These are phyloP conservation scores for Tursiops truncatus DNA, from an alignment of 2,113 vertebrate species.

Conservation along the genomic window DNA sequence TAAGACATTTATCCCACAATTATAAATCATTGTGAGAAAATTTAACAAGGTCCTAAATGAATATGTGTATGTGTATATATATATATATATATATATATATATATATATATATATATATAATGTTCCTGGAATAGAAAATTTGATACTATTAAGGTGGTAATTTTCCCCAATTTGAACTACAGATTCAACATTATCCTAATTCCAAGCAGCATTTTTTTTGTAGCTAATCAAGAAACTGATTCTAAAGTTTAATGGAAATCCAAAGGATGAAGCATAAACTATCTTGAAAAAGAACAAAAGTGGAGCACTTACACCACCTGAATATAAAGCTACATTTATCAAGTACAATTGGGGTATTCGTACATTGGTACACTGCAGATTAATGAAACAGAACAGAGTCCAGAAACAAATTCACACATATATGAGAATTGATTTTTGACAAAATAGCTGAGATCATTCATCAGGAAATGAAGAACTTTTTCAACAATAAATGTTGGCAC, in stretches of 20 bases:
- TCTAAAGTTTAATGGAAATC: constrained; percentile 13
- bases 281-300: background rate
- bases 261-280: background rate
- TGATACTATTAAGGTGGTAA: background rate
- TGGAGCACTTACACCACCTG: background rate
- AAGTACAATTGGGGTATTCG: background rate
- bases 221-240: background rate
- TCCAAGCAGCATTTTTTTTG: background rate
- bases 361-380: background rate
- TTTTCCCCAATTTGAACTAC: background rate
- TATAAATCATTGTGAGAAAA: constrained; percentile 4
- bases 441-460: background rate
- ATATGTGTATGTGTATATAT: background rate
- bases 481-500: background rate
- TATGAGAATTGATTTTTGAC: background rate
- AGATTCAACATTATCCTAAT: background rate
- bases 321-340: background rate
- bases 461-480: constrained; percentile 8
- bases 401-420: background rate
- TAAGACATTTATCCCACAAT: background rate
- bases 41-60: constrained; percentile 14
- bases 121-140: background rate
- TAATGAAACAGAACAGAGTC: background rate
- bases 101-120: background rate
- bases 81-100: too few species aligned